Conservation (phyloP, 2,888 invertebrate species). For the Oscheius sp. region DNA sequence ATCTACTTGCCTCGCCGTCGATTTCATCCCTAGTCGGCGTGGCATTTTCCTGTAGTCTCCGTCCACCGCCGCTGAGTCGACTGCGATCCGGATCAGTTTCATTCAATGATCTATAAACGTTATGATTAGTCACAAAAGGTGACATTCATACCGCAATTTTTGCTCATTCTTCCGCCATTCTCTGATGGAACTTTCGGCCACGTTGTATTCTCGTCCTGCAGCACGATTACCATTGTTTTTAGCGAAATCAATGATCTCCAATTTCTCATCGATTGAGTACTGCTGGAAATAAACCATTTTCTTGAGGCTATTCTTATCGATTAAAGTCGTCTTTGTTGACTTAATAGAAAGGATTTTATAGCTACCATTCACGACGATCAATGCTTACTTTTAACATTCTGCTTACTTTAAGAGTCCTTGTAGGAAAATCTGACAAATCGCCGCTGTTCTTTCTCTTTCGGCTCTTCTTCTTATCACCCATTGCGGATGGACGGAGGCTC, state of each 20-base stretch:
- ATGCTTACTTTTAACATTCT: neutral
- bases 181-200: constrained; percentile 70
- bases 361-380: neutral
- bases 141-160: constrained; percentile 55
- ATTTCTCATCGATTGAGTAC: constrained; percentile 62
- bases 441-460: constrained; percentile 30
- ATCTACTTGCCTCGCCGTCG: neutral
- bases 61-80: constrained; percentile 29
- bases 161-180: constrained; percentile 72
- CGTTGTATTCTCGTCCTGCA: constrained; percentile 70
- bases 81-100: constrained; percentile 33
- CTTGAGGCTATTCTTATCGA: neutral
- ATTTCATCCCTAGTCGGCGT: neutral
- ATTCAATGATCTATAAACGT: constrained; percentile 14
- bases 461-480: constrained; percentile 28
- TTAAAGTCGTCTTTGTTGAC: neutral
- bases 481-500: constrained; percentile 26
- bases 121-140: constrained; percentile 5
- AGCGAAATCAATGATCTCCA: constrained; percentile 64
- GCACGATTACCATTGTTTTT: constrained; percentile 63
- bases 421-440: constrained; percentile 13
- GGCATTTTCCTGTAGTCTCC: neutral
- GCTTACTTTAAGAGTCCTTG: constrained; percentile 22
- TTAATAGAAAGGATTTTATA: neutral
- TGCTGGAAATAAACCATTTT: constrained; percentile 19